Evolutionary conservation across 35 echinoderm and acorn worm genomes (phyloP), one percentile per base, ranked within the genome.

Genomic region (Lytechinus variegatus): DNA sequence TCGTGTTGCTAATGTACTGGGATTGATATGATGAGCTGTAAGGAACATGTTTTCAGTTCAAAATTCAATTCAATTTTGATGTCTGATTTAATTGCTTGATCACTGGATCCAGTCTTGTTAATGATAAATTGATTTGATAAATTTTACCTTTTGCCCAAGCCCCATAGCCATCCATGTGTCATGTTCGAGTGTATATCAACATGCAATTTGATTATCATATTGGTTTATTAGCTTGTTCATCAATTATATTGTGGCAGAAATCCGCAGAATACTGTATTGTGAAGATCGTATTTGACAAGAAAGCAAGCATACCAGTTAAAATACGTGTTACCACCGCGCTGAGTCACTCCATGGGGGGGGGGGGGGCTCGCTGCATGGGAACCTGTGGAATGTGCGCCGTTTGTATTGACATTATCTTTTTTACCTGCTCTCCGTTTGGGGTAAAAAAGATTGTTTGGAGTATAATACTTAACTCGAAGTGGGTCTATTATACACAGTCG

Each of bases 381-480:
- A 29, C 88, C 52, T 90, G 27, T 90, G 88, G 88, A 90, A 90
- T 90, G 88, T 90, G 88, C 66, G n/a, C 52, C 88, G 88, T 90
- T 90, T 52, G 88, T 90, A 90, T 52, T 90, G 88, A 44, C 88
- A 90, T 90, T 13, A 51, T 90, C 52, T 54, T 90, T 90, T 90
- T 21, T 90, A 90, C 52, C 14, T 44, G 27, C 16, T 28, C 88
- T 52, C 28, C 52, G 88, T 90, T 90, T 90, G 88, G 66, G 66
- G 19, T 79, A 79, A 79, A 79, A 79, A 79, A 79, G 3, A 79
- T 79, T 79, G 66, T 79, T 79, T 79, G 66, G n/a, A 24, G 19
- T 79, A 79, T 79, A 79, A 27, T 24, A 24, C 66, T 79, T 8
- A 79, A 79, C 14, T 24, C 66, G 24, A 79, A 7, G 12, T 79